Base-by-base conservation (phyloP, 2,888 invertebrate species). In the Drosophila paracracens region DNA sequence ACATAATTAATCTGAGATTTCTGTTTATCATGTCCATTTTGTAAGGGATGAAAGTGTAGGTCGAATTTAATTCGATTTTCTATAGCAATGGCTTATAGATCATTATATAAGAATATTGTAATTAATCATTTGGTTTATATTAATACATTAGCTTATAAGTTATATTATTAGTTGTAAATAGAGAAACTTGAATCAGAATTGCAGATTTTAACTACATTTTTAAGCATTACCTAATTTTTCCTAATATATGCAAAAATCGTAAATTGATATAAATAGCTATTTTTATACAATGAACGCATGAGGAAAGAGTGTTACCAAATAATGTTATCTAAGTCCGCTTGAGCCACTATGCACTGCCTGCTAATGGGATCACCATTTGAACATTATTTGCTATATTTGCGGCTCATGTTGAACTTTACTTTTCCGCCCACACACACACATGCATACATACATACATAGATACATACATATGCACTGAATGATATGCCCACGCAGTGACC, bases 401-500 rank as follows among this genome's bases (percentile, higher is more conserved):
- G 52, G 25, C 57, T 48, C 48, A 51, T 59, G 56, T 50, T 46
- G 62, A 74, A 35, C 46, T 61, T 54, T 60, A 27, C n/a, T 48
- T 46, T 18, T 40, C 27, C 70, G 38, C 75, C 65, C 11, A 61
- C 36, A 33, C 40, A 33, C 40, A 51, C 38, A 11, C 11, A 11
- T 11, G 21, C 5, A 11, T 11, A 11, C 11, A 16, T 16, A 7
- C 36, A 38, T n/a, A 36, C 0, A 29, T 13, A 38, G 13, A 27
- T 40, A 10, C 7, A 38, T 11, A 27, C n/a, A 11, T 27, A 18
- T 27, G 29, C 62, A 27, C 27, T 56, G 25, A 46, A 46, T 29
- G 69, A 50, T 54, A 72, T 52, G 59, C 50, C 43, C 59, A 52
- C 50, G 69, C 38, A 78, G 27, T 53, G 63, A 67, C 43, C 59